A percentile compares a stretch with the other conserved stretches of the same genome.
Conservation (phyloP, 2,888 invertebrate species). For the Microdon myrmicae region DNA sequence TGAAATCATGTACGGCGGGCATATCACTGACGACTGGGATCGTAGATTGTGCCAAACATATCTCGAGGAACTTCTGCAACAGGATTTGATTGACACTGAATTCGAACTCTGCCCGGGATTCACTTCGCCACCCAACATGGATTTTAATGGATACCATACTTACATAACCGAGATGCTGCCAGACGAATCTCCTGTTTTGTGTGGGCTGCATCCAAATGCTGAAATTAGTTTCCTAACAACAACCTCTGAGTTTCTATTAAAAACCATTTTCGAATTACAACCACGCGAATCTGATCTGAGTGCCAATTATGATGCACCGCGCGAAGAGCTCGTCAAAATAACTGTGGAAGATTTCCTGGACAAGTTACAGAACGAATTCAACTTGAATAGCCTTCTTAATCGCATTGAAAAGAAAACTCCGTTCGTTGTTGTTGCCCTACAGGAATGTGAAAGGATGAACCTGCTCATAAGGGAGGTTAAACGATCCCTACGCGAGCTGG, state of each 20-base stretch:
- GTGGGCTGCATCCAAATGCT: conserved; percentile 94
- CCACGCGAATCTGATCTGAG: conserved; percentile 76
- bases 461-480: conserved; percentile 83
- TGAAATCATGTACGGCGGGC: conserved; percentile 98
- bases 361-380: conserved; percentile 90
- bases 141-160: conserved; percentile 86
- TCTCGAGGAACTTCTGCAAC: conserved; percentile 86
- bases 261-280: conserved; percentile 89
- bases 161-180: conserved; percentile 90
- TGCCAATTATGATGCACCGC: conserved; percentile 72
- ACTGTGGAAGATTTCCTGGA: conserved; percentile 89
- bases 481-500: conserved; percentile 84
- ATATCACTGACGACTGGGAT: conserved; percentile 98
- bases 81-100: conserved; percentile 89
- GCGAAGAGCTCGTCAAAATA: conserved; percentile 81
- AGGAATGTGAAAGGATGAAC: conserved; percentile 97
- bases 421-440: conserved; percentile 89
- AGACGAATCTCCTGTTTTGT: conserved; percentile 88
- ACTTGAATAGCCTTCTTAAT: conserved; percentile 83
- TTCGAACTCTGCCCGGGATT: conserved; percentile 85
- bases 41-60: conserved; percentile 86
- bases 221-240: conserved; percentile 93
- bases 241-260: conserved; percentile 85
- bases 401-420: conserved; percentile 92
- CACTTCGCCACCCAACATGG: conserved; percentile 87